Base-by-base conservation (phyloP, 2,797 vertebrate genomes). In the Etheostoma nigrum region DNA sequence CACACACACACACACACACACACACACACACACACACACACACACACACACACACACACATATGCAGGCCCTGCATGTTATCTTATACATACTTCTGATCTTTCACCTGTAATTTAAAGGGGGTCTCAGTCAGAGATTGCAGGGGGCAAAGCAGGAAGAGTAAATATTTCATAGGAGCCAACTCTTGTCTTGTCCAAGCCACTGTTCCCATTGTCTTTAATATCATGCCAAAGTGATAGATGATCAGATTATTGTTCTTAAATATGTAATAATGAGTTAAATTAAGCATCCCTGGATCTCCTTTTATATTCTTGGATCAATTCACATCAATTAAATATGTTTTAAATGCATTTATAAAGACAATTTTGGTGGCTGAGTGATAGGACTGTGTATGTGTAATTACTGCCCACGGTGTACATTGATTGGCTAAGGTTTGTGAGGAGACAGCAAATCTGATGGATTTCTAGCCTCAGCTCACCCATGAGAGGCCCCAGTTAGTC, bases 61-160 rank as follows among this genome's bases (percentile, higher is more conserved):
- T 77, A 72, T 33, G 48, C 49, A 16, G 77, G 66, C 65, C 60
- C 19, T 72, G 67, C 76, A 44, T 75, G 68, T 79, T 83, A 69
- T 82, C 74, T 67, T 61, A 74, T 53, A 78, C 59, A 85, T 4
- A 44, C 11, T 68, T 83, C 74, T 82, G 76, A 81, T 81, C 67
- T 72, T 40, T 40, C 36, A 40, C 55, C 67, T 82, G 81, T 69
- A 72, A 78, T 88, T 74, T 49, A 49, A 75, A 79, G 9, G 4
- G 30, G 30, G 58, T 76, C 47, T 81, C 25, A 10, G 48, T 13
- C 62, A 53, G 51, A 60, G 53, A 65, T 16, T 59, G 49, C 53
- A 40, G 23, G 48, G 16, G 55, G 13, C 23, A 82, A 69, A 60
- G 44, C 27, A 51, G 7, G 6, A 30, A 18, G 42, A 69, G 27